Evolutionary conservation across 1,140 invertebrate genomes (phyloP).

Genomic region (Drosophila willistoni): DNA sequence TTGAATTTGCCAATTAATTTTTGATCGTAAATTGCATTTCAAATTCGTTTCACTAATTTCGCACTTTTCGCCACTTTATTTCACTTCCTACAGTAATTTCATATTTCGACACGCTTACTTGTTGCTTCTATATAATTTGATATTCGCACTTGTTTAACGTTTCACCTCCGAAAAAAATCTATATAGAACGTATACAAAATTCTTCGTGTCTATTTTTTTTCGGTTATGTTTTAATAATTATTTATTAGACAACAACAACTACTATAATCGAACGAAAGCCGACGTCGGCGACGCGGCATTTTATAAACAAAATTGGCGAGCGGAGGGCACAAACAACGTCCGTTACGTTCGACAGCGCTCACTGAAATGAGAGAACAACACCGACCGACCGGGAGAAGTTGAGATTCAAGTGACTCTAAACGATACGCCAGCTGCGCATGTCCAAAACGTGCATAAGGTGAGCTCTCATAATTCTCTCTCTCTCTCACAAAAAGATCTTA

Average conservation of each 20-base stretch:
- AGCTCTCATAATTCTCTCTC: constrained; percentile 6
- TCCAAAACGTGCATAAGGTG: constrained; percentile 39
- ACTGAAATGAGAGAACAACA: constrained; percentile 26
- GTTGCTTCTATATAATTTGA: constrained; percentile 47
- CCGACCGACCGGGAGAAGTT: constrained; percentile 11
- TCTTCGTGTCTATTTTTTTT: constrained; percentile 41
- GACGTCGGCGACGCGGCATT: constrained; percentile 24
- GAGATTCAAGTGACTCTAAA: constrained; percentile 11
- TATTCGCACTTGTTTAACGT: constrained; percentile 29
- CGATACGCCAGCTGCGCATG: constrained; percentile 47
- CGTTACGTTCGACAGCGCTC: constrained; percentile 39
- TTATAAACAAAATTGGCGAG: constrained; percentile 7
- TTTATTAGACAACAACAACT: constrained; percentile 35
- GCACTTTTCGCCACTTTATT: constrained; percentile 35
- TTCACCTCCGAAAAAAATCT: not conserved
- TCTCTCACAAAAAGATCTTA: not conserved
- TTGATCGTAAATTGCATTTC: constrained; percentile 33
- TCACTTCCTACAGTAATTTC: not conserved
- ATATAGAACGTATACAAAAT: constrained; percentile 16
- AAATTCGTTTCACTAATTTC: constrained; percentile 55
- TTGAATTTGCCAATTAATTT: constrained; percentile 62
- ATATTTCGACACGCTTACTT: constrained; percentile 45
- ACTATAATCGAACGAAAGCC: not conserved
- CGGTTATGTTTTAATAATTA: constrained; percentile 22
- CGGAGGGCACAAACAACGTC: constrained; percentile 40